Evolutionary conservation across 1,140 invertebrate genomes (phyloP).

Genomic region (Mycetomoellerius zeteki): DNA sequence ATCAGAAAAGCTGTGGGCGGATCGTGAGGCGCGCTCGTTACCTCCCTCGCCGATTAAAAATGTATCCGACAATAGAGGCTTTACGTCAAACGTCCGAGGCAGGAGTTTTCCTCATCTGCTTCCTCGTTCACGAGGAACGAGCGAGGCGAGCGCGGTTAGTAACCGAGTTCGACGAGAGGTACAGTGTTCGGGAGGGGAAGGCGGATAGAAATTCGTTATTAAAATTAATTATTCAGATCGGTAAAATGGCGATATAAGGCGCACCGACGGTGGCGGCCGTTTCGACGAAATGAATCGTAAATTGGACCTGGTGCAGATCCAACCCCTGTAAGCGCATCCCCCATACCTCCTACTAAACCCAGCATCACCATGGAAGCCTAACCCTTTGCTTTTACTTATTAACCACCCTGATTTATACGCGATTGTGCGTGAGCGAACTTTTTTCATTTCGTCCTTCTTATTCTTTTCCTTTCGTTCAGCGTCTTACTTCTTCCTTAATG

Average conservation of each 20-base stretch:
- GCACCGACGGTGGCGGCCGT: slow-evolving; percentile 81
- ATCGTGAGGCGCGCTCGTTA: slow-evolving; percentile 55
- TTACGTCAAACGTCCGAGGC: slow-evolving; percentile 79
- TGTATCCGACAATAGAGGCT: slow-evolving; percentile 78
- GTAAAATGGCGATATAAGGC: slow-evolving; percentile 85
- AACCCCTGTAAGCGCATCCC: slow-evolving; percentile 80
- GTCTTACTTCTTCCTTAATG: slow-evolving; percentile 54
- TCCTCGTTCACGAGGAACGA: slow-evolving; percentile 35
- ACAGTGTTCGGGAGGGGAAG: slow-evolving; percentile 63
- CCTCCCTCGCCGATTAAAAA: slow-evolving; percentile 73
- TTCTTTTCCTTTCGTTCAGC: slow-evolving; percentile 28
- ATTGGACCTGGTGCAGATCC: slow-evolving; percentile 83
- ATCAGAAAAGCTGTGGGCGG: slow-evolving; percentile 53
- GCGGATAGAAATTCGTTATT: slow-evolving; percentile 84
- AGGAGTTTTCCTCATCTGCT: slow-evolving; percentile 63
- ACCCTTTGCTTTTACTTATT: slow-evolving; percentile 85
- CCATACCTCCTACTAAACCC: slow-evolving; percentile 46
- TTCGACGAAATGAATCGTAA: slow-evolving; percentile 86
- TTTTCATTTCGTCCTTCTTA: slow-evolving; percentile 82
- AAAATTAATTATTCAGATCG: slow-evolving; percentile 87
- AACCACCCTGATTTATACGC: slow-evolving; percentile 84
- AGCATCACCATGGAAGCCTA: slow-evolving; percentile 69
- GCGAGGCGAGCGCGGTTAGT: slow-evolving; percentile 61
- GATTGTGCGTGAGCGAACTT: slow-evolving; percentile 81
- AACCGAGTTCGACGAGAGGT: slow-evolving; percentile 64